phyloP scores from a whole-genome alignment of 2,888 invertebrate genomes.

The Willowsia nigromaculata region DNA sequence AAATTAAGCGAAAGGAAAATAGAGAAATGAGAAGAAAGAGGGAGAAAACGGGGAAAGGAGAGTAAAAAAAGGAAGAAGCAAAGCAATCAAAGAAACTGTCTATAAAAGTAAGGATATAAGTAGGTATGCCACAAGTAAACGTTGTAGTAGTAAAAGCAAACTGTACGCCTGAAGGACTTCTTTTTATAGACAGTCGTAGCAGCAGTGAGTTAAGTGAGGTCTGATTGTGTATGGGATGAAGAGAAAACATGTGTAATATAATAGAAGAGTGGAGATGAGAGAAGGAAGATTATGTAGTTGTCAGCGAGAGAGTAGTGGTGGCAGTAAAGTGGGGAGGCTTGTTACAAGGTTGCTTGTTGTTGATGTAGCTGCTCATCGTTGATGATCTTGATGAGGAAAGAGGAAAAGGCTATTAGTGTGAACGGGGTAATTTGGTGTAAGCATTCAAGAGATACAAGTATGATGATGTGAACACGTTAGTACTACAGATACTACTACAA shows the following conservation, averaged over 20 bases:
- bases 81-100: slow-evolving; percentile 41
- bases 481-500: slow-evolving; percentile 15
- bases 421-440: slow-evolving; percentile 75
- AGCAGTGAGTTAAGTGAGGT: slow-evolving; percentile 54
- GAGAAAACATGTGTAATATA: slow-evolving; percentile 63
- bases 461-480: slow-evolving; percentile 33
- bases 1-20: slow-evolving; percentile 71
- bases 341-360: slow-evolving; percentile 56
- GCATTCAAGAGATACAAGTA: slow-evolving; percentile 69
- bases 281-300: slow-evolving; percentile 61
- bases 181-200: slow-evolving; percentile 11
- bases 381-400: slow-evolving; percentile 73
- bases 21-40: slow-evolving; percentile 44
- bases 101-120: neutral
- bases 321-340: slow-evolving; percentile 67
- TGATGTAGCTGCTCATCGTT: slow-evolving; percentile 48
- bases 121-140: no score
- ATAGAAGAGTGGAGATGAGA: slow-evolving; percentile 20
- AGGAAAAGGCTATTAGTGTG: slow-evolving; percentile 75
- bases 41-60: slow-evolving; percentile 25
- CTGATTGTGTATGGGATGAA: slow-evolving; percentile 57
- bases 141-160: slow-evolving; percentile 8
- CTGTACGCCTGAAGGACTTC: slow-evolving; percentile 54
- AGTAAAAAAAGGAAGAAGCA: slow-evolving; percentile 20
- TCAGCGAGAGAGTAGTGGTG: slow-evolving; percentile 25